Evolutionary conservation across 2,888 invertebrate species (phyloP).

Genomic region (Phortica okadai): DNA sequence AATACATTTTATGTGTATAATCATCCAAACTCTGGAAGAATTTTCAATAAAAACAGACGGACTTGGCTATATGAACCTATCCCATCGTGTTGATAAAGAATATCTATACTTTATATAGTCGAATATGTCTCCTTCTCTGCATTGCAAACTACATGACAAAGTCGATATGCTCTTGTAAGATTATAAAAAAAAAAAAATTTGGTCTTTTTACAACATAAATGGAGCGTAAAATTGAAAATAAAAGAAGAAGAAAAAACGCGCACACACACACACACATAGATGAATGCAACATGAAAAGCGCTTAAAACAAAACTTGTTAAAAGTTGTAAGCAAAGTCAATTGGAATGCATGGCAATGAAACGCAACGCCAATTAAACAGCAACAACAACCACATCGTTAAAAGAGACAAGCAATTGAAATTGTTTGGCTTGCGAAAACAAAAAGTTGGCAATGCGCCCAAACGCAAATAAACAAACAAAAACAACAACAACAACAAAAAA

Average conservation of each 20-base stretch:
- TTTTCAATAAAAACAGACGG: too few species aligned
- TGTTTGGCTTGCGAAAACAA: neutral
- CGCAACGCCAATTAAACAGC: neutral
- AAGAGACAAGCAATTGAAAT: too few species aligned
- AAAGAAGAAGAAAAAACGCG: neutral
- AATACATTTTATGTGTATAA: too few species aligned
- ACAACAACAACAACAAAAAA: neutral
- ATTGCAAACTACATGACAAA: too few species aligned
- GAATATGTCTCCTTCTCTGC: too few species aligned
- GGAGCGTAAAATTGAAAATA: slow-evolving; percentile 7
- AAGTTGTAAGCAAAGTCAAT: neutral
- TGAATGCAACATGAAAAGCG: neutral
- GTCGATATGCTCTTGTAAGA: too few species aligned
- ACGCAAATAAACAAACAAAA: neutral
- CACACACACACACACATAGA: neutral
- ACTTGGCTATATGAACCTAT: too few species aligned
- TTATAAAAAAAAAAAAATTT: neutral
- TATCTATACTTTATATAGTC: too few species aligned
- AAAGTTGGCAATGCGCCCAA: neutral
- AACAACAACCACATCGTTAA: too few species aligned
- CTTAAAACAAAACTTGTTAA: neutral
- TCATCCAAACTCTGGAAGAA: too few species aligned
- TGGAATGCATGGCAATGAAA: slow-evolving; percentile 14
- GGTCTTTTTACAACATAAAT: neutral
- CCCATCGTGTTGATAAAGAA: too few species aligned